Percentiles rank a stretch among this genome's conserved stretches.
phyloP scores from a whole-genome alignment of 2,113 vertebrate species.

The Pungitius pungitius region DNA sequence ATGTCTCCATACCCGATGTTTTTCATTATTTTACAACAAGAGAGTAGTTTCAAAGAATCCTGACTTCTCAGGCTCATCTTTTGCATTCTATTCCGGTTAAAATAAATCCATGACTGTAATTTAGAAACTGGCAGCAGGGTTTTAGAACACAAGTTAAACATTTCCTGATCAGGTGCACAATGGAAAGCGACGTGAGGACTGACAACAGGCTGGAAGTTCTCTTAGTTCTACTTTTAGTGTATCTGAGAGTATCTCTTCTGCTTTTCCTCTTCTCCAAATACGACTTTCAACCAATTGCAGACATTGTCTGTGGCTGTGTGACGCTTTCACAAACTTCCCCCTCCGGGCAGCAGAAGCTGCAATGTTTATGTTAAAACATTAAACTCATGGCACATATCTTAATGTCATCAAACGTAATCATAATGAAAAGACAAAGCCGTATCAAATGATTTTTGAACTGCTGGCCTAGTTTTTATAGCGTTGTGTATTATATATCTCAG shows the following conservation, averaged over 20 bases:
- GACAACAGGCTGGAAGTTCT: not conserved
- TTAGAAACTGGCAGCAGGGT: not conserved
- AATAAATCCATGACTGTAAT: not conserved
- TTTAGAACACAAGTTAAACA: not conserved
- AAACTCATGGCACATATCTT: not conserved
- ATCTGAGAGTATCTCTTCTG: not conserved
- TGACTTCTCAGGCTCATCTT: not conserved
- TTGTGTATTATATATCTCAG: constrained; percentile 13
- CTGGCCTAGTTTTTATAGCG: not conserved
- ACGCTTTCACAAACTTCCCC: not conserved
- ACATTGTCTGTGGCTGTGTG: not conserved
- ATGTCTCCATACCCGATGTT: too few relatives aligned
- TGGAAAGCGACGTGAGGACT: not conserved
- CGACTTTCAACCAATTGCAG: not conserved
- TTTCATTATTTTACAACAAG: not conserved
- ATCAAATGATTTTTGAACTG: not conserved
- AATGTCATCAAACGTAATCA: not conserved
- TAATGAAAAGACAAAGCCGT: not conserved
- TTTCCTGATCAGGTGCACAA: not conserved
- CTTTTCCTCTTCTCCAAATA: not conserved
- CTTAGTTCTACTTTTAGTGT: not conserved
- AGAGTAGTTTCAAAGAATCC: not conserved
- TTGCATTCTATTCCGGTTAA: not conserved
- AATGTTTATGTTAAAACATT: not conserved
- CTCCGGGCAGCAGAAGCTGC: not conserved